These are phyloP conservation scores for Hyperoplus lanceolatus DNA, from an alignment of 2,797 vertebrate genomes.

Conservation along the genomic window DNA sequence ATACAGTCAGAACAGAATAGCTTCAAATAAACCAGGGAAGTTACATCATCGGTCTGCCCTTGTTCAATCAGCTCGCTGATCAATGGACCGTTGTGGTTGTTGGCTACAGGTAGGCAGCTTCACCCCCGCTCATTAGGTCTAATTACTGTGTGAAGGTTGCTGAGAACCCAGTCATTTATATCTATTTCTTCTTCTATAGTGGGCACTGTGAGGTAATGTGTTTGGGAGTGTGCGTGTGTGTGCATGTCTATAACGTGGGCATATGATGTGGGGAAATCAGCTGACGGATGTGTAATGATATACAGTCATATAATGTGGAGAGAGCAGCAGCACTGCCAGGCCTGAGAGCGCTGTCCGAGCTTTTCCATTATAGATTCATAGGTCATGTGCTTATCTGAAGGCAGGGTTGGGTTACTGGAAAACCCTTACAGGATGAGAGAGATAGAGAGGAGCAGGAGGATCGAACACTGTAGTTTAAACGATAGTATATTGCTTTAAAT, in stretches of 20 bases:
- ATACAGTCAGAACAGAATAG: background rate
- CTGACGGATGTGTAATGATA: constrained; percentile 22
- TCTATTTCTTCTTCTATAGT: constrained; percentile 2
- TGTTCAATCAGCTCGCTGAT: background rate
- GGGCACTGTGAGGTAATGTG: constrained; percentile 7
- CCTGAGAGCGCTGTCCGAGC: constrained; percentile 1
- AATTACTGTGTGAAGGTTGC: constrained; percentile 13
- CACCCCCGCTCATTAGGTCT: constrained; percentile 39
- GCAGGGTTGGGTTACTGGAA: constrained; percentile 31
- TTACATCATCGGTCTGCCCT: constrained; percentile 12
- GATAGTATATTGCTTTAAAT: background rate
- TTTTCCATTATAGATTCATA: constrained; percentile 42
- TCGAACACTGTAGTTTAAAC: background rate
- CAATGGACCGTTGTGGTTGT: background rate
- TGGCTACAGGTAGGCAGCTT: background rate
- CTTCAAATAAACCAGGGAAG: background rate
- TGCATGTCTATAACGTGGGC: background rate
- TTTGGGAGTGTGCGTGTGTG: background rate
- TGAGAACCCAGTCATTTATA: background rate
- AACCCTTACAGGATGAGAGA: background rate
- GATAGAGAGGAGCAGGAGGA: background rate
- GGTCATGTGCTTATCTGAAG: constrained; percentile 25
- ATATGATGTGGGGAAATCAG: constrained; percentile 8
- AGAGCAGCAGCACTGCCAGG: constrained; percentile 15
- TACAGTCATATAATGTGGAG: constrained; percentile 16